These are phyloP conservation scores for Neolamprologus tretocephalus DNA, from an alignment of 2,113 vertebrate genomes.

Conservation along the genomic window DNA sequence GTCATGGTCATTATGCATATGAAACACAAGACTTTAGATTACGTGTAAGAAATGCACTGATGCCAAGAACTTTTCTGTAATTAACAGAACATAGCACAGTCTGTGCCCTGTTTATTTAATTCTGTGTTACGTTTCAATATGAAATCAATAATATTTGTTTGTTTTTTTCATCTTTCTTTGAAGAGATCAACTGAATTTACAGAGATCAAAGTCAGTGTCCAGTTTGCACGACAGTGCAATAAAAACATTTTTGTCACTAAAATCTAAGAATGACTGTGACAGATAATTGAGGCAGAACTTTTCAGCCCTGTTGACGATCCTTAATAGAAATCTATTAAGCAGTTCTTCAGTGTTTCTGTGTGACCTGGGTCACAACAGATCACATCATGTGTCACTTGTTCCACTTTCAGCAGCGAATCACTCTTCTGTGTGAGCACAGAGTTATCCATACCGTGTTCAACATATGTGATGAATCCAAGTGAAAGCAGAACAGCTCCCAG, in stretches of 20 bases:
- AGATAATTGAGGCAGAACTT: not conserved
- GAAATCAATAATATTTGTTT: not conserved
- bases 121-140: not conserved
- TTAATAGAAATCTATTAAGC: not conserved
- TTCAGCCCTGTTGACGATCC: not conserved
- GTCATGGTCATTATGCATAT: not conserved
- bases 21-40: not conserved
- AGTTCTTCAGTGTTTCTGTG: not conserved
- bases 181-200: not conserved
- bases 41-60: not conserved
- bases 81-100: not conserved
- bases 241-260: not conserved
- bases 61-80: not conserved
- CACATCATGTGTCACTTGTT: not conserved
- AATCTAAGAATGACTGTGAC: not conserved
- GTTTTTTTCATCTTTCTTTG: not conserved
- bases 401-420: not conserved
- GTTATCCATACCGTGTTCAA: conserved; percentile 77
- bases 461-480: conserved; percentile 86
- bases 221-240: not conserved
- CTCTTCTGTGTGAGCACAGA: not conserved
- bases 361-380: not conserved
- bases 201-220: not conserved
- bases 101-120: not conserved
- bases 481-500: conserved; percentile 83